These are phyloP conservation scores for Pseudomyrmex pallidus DNA, from an alignment of 1,140 invertebrate species.

Conservation along the genomic window DNA sequence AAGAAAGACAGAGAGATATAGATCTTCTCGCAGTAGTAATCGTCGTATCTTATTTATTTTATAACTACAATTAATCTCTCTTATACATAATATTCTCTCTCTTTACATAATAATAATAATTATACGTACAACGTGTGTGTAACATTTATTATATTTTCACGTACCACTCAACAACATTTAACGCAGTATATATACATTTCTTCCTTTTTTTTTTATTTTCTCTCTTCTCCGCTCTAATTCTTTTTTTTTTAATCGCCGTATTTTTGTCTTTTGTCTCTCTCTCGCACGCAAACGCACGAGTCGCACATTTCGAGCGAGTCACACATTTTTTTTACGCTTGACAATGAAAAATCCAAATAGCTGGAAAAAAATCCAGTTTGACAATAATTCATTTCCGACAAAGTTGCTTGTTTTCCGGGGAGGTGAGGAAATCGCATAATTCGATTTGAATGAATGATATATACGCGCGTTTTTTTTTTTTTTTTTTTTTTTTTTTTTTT, in stretches of 20 bases:
- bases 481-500: too few relatives aligned
- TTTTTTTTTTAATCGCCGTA: neutral
- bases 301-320: neutral
- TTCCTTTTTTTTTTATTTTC: slow-evolving; percentile 14
- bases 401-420: too few relatives aligned
- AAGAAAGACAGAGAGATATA: too few relatives aligned
- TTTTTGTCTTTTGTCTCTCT: neutral
- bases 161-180: slow-evolving; percentile 84
- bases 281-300: slow-evolving; percentile 19
- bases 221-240: neutral
- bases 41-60: slow-evolving; percentile 69
- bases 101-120: slow-evolving; percentile 77
- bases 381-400: too few relatives aligned
- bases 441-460: too few relatives aligned
- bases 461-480: too few relatives aligned
- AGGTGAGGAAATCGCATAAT: too few relatives aligned
- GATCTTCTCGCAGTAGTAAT: slow-evolving; percentile 42
- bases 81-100: slow-evolving; percentile 70
- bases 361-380: neutral
- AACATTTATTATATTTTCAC: slow-evolving; percentile 84
- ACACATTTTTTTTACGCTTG: neutral
- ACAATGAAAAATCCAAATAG: slow-evolving; percentile 25
- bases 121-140: slow-evolving; percentile 81
- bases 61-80: slow-evolving; percentile 77
- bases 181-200: slow-evolving; percentile 76